A percentile compares a stretch with the other conserved stretches of the same genome.
Conservation (phyloP, 35 echinoderm and acorn worm genomes). For the Heliocidaris tuberculata region DNA sequence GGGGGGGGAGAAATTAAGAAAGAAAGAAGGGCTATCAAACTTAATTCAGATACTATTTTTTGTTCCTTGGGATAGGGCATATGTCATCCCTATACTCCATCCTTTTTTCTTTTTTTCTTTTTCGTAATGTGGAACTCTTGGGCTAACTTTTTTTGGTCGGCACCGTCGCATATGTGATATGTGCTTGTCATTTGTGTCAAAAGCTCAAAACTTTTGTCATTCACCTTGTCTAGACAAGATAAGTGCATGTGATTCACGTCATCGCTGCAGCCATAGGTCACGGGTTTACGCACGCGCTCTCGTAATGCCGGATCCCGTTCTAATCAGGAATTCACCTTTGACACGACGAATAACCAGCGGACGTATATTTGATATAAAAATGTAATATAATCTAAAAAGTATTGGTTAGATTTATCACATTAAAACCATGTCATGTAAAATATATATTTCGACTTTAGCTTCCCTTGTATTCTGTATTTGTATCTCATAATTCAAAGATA, state of each 20-base stretch:
- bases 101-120: too few relatives aligned
- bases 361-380: background rate
- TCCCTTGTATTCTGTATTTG: too few relatives aligned
- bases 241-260: background rate
- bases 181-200: background rate
- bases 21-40: too few relatives aligned
- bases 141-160: too few relatives aligned
- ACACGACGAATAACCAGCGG: slow-evolving; percentile 8
- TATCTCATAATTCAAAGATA: background rate
- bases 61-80: too few relatives aligned
- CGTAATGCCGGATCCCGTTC: background rate
- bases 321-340: background rate
- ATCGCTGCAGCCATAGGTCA: background rate
- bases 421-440: background rate
- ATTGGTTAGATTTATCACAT: background rate
- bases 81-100: too few relatives aligned
- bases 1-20: too few relatives aligned
- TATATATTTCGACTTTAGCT: too few relatives aligned
- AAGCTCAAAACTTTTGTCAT: background rate
- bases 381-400: background rate
- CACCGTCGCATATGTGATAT: too few relatives aligned
- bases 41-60: too few relatives aligned
- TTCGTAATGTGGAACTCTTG: too few relatives aligned
- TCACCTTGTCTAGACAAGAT: background rate
- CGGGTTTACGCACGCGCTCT: slow-evolving; percentile 27